Base-by-base conservation (phyloP, 1,140 invertebrate species). In the Gonioctena quinquepunctata region DNA sequence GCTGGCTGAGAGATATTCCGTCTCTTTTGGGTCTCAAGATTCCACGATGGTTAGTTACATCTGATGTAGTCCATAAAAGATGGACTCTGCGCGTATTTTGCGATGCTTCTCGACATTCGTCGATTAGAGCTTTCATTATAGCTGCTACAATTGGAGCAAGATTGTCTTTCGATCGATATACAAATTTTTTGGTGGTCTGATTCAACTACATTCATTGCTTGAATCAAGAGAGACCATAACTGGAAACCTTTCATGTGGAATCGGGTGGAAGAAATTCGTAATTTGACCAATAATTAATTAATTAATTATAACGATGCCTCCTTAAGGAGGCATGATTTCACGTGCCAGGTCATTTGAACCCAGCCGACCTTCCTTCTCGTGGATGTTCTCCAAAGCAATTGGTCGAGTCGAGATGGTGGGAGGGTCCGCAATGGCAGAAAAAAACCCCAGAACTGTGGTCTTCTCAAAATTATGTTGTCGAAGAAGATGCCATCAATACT, bases 341-440 rank as follows among this genome's bases (percentile, higher is more conserved):
- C 73, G 72, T 85, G 3, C 80, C 82, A 3, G 82, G 82, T 3
- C 57, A 70, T 13, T 23, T 73, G 22, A 85, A 85, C 71, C 82
- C 83, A 3, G 83, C 82, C n/a, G 84, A 86, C 73, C 66, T 84
- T 18, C 78, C 76, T 13, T 83, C 80, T 2, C 13, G 82, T 49
- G 81, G 81, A 3, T 81, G 76, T 67, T 64, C 48, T 1, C 69
- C 74, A 0, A 68, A 69, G 54, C 63, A 69, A n/a, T 63, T 82
- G 22, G 1, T 75, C 1, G 69, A 77, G 52, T 72, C 71, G 1
- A 60, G 68, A 71, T 78, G 79, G 81, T 81, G 75, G 74, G 65
- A 79, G 69, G 81, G 80, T 6, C 81, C 80, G 0, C 3, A 22
- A 1, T 83, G 81, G 81, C 54, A 83, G 8, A 28, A 67, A 8